These are phyloP conservation scores for Conger conger DNA, from an alignment of 2,113 vertebrate species.

Conservation along the genomic window DNA sequence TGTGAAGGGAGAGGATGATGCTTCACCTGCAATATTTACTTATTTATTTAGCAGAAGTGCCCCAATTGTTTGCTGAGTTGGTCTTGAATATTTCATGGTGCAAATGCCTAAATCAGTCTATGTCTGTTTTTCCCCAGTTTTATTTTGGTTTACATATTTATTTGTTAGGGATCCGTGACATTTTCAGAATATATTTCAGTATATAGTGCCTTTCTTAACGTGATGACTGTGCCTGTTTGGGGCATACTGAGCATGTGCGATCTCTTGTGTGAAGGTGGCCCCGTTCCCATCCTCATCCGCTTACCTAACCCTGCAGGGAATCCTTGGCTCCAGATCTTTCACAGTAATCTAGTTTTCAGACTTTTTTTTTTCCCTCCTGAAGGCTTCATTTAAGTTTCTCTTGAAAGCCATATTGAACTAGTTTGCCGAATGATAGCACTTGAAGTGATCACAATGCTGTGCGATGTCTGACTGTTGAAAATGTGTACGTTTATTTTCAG, in stretches of 20 bases:
- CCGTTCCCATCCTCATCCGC: background rate
- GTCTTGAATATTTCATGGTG: slow-evolving; percentile 59
- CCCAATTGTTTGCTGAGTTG: slow-evolving; percentile 59
- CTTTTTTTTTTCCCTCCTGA: background rate
- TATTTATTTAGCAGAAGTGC: slow-evolving; percentile 51
- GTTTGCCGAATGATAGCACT: background rate
- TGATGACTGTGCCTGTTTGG: background rate
- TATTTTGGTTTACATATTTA: slow-evolving; percentile 1
- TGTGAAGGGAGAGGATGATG: slow-evolving; percentile 16
- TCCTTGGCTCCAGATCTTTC: background rate
- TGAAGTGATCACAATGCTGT: slow-evolving; percentile 38
- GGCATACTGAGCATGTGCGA: background rate
- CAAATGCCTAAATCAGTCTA: slow-evolving; percentile 51
- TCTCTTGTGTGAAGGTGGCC: background rate
- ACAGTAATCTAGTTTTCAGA: background rate
- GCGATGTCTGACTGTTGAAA: slow-evolving; percentile 25
- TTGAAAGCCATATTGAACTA: background rate
- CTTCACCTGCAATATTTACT: slow-evolving; percentile 60
- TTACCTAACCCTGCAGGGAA: background rate
- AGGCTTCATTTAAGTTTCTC: background rate
- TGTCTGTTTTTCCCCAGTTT: slow-evolving; percentile 30
- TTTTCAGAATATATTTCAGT: background rate
- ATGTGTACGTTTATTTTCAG: slow-evolving; percentile 49
- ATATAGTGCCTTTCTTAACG: background rate
- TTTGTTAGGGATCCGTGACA: background rate